Percentiles rank a stretch among this genome's conserved stretches.
Conservation (phyloP, 2,888 invertebrate genomes). For the Eilema caniola region DNA sequence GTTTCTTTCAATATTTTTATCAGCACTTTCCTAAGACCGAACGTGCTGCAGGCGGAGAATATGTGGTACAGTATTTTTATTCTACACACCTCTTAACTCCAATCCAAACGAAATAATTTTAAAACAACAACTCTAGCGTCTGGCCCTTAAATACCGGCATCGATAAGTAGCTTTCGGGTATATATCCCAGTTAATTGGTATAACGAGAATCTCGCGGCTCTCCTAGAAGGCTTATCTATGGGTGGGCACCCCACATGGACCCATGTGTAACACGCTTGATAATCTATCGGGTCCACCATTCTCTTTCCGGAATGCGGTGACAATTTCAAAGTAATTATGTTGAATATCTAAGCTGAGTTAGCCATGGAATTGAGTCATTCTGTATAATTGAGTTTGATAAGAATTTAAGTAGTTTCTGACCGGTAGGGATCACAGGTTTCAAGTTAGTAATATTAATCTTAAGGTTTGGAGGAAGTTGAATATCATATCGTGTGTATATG, state of each 20-base stretch:
- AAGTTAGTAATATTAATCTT: background rate
- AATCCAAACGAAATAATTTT: background rate
- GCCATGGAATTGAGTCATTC: conserved; percentile 10
- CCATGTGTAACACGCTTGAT: conserved; percentile 24
- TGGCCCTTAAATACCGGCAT: conserved; percentile 60
- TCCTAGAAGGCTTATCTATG: conserved; percentile 62
- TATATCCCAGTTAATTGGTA: conserved; percentile 74
- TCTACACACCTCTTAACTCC: background rate
- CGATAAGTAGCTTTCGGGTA: conserved; percentile 69
- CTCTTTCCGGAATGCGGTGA: conserved; percentile 17
- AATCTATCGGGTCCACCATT: conserved; percentile 6
- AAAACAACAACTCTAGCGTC: conserved; percentile 16
- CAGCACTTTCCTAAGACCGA: too few relatives aligned
- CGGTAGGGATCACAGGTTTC: background rate
- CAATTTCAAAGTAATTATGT: conserved; percentile 21
- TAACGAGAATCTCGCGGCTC: conserved; percentile 59
- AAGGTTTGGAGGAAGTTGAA: background rate
- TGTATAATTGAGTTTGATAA: background rate
- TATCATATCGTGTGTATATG: background rate
- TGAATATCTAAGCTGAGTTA: conserved; percentile 6
- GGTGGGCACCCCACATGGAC: conserved; percentile 62
- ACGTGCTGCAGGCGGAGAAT: too few relatives aligned
- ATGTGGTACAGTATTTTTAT: too few relatives aligned
- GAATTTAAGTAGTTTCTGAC: background rate
- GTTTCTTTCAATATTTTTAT: too few relatives aligned